phyloP scores from a whole-genome alignment of 2,113 vertebrate species.

The Cryptomyrus ogoouensis region DNA sequence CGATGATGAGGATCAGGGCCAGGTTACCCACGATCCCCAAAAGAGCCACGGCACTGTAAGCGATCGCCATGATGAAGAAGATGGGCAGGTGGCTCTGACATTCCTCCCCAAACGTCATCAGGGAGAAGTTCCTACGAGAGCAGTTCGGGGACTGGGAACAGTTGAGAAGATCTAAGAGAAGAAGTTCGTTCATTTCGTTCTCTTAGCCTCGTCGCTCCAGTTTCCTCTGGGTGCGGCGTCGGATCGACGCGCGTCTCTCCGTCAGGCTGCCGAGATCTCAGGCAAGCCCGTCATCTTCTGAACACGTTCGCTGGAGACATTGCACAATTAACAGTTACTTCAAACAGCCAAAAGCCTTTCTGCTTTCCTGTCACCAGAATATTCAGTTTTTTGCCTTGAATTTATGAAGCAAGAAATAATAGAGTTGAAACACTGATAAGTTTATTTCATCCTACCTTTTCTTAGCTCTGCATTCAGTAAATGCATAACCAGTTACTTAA shows the following conservation, averaged over 20 bases:
- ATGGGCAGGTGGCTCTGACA: conserved; percentile 34
- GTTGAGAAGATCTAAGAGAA: conserved; percentile 31
- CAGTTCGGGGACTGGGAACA: conserved; percentile 35
- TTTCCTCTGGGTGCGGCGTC: not conserved
- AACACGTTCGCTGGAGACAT: not conserved
- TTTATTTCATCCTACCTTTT: not conserved
- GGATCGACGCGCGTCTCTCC: not conserved
- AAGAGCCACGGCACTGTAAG: conserved; percentile 74
- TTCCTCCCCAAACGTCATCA: conserved; percentile 28
- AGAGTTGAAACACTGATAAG: not conserved
- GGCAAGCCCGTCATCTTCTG: not conserved
- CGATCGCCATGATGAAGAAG: conserved; percentile 66
- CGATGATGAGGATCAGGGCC: conserved; percentile 73
- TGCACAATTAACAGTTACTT: not conserved
- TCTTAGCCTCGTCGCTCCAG: not conserved
- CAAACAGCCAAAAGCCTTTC: not conserved
- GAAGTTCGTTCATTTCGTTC: conserved; percentile 1
- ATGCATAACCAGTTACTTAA: not conserved
- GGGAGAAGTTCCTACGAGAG: conserved; percentile 28
- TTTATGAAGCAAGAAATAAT: not conserved
- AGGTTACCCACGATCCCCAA: conserved; percentile 76
- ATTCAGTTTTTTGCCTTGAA: not conserved
- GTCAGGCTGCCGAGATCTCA: not conserved
- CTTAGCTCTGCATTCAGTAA: not conserved
- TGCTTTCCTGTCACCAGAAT: not conserved